Conservation (phyloP, 2,888 invertebrate genomes). For the Priapulus caudatus region DNA sequence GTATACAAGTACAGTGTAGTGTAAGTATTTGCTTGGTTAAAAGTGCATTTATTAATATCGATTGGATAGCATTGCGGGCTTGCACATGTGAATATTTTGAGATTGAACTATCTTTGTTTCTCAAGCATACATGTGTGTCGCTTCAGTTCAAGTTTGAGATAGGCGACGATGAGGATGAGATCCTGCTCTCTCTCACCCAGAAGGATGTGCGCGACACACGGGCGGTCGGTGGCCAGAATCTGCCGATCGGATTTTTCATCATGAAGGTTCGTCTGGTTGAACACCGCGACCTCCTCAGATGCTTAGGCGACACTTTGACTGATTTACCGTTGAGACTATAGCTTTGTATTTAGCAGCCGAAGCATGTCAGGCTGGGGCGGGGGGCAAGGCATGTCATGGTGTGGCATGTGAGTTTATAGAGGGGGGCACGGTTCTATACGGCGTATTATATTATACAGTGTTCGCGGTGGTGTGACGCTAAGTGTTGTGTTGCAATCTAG, state of each 20-base stretch:
- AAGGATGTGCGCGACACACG: slow-evolving; percentile 35
- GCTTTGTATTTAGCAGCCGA: too few species aligned
- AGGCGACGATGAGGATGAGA: slow-evolving; percentile 39
- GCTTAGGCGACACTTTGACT: slow-evolving; percentile 29
- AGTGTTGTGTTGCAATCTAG: too few species aligned
- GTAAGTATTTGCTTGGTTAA: slow-evolving; percentile 3
- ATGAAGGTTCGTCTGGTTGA: slow-evolving; percentile 38
- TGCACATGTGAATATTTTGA: too few species aligned
- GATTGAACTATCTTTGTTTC: slow-evolving; percentile 14
- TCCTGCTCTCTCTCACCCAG: slow-evolving; percentile 44
- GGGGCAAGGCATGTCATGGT: too few species aligned
- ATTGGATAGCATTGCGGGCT: too few species aligned
- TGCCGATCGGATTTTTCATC: slow-evolving; percentile 41
- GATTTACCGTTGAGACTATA: slow-evolving; percentile 29
- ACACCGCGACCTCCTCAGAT: too few species aligned
- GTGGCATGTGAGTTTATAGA: too few species aligned
- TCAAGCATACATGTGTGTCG: slow-evolving; percentile 41
- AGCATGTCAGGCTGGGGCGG: too few species aligned
- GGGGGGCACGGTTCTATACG: too few species aligned
- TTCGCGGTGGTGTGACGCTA: too few species aligned
- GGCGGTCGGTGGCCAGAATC: slow-evolving; percentile 34
- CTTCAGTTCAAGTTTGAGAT: slow-evolving; percentile 24
- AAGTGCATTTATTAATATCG: not conserved
- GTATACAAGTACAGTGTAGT: slow-evolving; percentile 7
- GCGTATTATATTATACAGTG: too few species aligned